These are phyloP conservation scores for Lophura nycthemera DNA, from an alignment of 2,113 vertebrate species.

Conservation along the genomic window DNA sequence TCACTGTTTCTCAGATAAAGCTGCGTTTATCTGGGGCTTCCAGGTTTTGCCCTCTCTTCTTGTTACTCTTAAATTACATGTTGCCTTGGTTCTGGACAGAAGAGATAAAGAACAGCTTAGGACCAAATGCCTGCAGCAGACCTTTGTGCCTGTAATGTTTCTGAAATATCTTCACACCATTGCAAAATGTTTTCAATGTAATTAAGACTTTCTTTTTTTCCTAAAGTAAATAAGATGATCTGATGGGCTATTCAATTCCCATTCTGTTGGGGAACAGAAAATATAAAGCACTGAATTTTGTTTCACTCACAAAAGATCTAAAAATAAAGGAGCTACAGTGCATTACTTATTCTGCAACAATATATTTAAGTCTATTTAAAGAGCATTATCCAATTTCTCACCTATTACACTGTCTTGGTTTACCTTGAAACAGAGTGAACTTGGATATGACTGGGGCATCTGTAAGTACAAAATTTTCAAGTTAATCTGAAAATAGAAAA, in stretches of 20 bases:
- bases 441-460: not conserved
- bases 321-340: not conserved
- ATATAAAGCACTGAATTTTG: not conserved
- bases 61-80: not conserved
- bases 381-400: not conserved
- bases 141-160: not conserved
- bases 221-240: not conserved
- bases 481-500: not conserved
- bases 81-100: conserved; percentile 11
- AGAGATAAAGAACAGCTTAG: conserved; percentile 39
- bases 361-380: not conserved
- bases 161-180: not conserved
- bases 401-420: not conserved
- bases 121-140: not conserved
- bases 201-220: not conserved
- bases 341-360: not conserved
- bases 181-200: not conserved
- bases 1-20: conserved; percentile 53
- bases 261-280: not conserved
- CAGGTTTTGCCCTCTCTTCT: conserved; percentile 10
- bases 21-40: conserved; percentile 42
- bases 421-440: not conserved
- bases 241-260: not conserved
- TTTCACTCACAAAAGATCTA: not conserved
- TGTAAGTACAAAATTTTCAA: not conserved